A percentile compares a stretch with the other conserved stretches of the same genome.
Conservation (phyloP, 37 sponge, comb jelly and placozoan genomes). For the Haliclona indistincta region DNA sequence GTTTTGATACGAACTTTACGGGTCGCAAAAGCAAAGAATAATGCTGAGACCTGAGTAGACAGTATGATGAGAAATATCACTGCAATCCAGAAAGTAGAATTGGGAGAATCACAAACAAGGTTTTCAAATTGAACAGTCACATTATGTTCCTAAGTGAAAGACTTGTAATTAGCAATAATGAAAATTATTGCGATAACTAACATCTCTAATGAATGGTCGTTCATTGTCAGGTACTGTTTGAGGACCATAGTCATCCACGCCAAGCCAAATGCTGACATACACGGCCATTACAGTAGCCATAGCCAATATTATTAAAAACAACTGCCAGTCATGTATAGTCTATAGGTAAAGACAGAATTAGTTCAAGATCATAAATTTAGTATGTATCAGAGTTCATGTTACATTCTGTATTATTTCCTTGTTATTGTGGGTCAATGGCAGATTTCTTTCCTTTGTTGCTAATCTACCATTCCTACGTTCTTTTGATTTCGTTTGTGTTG, state of each 20-base stretch:
- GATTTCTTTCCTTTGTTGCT: no score
- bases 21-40: not conserved
- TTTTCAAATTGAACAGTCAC: constrained; percentile 1
- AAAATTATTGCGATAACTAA: constrained; percentile 5
- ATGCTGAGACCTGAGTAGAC: not conserved
- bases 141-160: constrained; percentile 14
- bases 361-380: not conserved
- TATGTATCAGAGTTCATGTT: no score
- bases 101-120: constrained; percentile 17
- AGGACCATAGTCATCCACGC: constrained; percentile 30
- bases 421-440: no score
- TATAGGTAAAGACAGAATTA: not conserved
- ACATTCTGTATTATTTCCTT: no score
- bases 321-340: constrained; percentile 45
- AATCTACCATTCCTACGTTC: no score
- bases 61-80: constrained; percentile 11
- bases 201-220: constrained; percentile 1
- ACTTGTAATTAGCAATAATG: not conserved
- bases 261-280: not conserved
- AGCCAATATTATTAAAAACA: constrained; percentile 15
- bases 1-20: not conserved
- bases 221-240: constrained; percentile 17
- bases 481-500: no score
- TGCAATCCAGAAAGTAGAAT: constrained; percentile 4
- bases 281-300: not conserved